Conservation (phyloP, 2,888 invertebrate species). For the Therioaphis trifolii region DNA sequence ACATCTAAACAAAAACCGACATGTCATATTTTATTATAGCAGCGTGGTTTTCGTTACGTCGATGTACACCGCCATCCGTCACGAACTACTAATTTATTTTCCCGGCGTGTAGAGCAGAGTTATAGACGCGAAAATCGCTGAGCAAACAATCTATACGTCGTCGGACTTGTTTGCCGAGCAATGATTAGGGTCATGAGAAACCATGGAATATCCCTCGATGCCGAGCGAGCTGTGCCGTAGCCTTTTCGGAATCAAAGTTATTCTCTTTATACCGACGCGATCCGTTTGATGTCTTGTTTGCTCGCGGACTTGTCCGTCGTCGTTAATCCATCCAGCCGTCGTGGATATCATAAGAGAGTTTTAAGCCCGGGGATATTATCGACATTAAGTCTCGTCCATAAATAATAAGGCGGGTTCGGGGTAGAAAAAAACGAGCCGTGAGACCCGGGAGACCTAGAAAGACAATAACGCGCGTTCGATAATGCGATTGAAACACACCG, state of each 20-base stretch:
- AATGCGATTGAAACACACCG: no score
- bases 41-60: no score
- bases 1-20: no score
- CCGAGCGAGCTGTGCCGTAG: conserved; percentile 15
- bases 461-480: no score
- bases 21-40: no score
- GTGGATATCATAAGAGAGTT: not conserved
- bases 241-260: conserved; percentile 32
- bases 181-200: conserved; percentile 28
- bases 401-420: not conserved
- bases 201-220: conserved; percentile 3
- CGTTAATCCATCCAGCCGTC: conserved; percentile 35
- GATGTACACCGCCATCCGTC: no score
- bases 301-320: conserved; percentile 22
- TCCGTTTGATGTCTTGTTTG: conserved; percentile 45
- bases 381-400: conserved; percentile 18
- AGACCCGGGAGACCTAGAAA: not conserved
- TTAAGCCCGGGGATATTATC: conserved; percentile 24
- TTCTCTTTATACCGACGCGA: conserved; percentile 17
- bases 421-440: conserved; percentile 13
- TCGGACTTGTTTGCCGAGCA: conserved; percentile 16
- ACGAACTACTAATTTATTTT: not conserved
- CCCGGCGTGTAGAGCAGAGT: not conserved
- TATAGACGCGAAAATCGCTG: not conserved
- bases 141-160: not conserved